Base-by-base conservation (phyloP, 2,888 invertebrate genomes). In the Sceliomorpha sp. region DNA sequence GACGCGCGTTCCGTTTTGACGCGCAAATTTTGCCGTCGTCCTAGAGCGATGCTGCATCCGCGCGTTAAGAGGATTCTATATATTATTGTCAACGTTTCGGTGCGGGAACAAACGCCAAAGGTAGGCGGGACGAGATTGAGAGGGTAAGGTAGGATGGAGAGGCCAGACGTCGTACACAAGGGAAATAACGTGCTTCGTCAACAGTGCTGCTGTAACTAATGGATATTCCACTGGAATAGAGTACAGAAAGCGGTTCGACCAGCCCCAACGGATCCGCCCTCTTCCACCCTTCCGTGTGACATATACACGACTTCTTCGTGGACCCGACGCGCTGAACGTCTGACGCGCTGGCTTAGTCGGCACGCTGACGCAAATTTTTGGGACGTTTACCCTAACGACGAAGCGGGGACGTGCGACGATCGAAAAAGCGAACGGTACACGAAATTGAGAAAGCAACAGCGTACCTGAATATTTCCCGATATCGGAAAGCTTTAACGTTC, bases 171-270 rank as follows among this genome's bases (percentile, higher is more conserved):
- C 77, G 81, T 84, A 85, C 87, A 84, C 86, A 83, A 80, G 88
- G 87, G 88, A 87, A 86, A 87, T 86, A 87, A 85, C 86, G 85
- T 85, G 87, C 85, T 87, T 87, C 87, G 87, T 87, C 87, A 86
- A 87, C 87, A 82, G 80, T 77, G 84, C 81, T 83, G 84, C 86
- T 86, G 85, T 87, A 87, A 88, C 87, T 87, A 87, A 88, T 87
- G 87, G 87, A 87, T 87, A 87, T 84, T 85, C 81, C 80, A 76
- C 75, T 71, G 81, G 81, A 84, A 83, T 82, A 80, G 81, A 82
- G 81, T 80, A 80, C 80, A 77, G 83, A n/a, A 81, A 81, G 81
- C 74, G 81, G 74, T 75, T 76, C 77, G 75, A 77, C 79, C 78
- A 71, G 73, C 75, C 76, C 74, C 74, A 70, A 50, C 66, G 75